These are phyloP conservation scores for Spea hammondii DNA, from an alignment of 2,797 vertebrate species.

Conservation along the genomic window DNA sequence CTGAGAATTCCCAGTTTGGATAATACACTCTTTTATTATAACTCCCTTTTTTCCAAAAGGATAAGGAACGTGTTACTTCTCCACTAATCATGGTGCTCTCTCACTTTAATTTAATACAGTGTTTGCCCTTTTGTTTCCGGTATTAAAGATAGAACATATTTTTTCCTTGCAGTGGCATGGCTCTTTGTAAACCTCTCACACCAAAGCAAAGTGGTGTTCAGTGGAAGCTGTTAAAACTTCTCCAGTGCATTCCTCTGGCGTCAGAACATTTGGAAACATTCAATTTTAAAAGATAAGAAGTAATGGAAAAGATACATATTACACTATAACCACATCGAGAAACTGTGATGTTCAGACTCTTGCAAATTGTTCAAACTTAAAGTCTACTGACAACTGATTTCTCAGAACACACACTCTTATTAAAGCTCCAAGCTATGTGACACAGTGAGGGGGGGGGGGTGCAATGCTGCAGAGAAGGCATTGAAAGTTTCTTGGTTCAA, in stretches of 20 bases:
- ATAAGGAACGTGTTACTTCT: no score
- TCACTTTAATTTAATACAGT: no score
- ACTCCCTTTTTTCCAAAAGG: no score
- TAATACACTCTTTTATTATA: no score
- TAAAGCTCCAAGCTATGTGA: slow-evolving; percentile 56
- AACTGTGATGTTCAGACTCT: slow-evolving; percentile 39
- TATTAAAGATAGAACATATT: not conserved
- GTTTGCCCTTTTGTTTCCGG: not conserved
- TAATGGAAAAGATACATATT: slow-evolving; percentile 47
- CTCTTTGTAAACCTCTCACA: slow-evolving; percentile 26
- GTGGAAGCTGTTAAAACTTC: slow-evolving; percentile 15
- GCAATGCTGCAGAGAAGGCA: slow-evolving; percentile 50
- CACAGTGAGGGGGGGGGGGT: slow-evolving; percentile 51
- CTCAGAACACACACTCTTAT: slow-evolving; percentile 50
- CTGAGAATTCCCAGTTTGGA: no score
- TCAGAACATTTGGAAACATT: slow-evolving; percentile 42
- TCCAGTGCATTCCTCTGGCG: slow-evolving; percentile 17
- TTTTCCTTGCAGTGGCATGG: slow-evolving; percentile 10
- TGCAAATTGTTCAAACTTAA: slow-evolving; percentile 53
- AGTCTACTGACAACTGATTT: slow-evolving; percentile 43
- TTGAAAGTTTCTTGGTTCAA: slow-evolving; percentile 46
- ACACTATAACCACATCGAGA: slow-evolving; percentile 35
- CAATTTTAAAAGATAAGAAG: slow-evolving; percentile 45
- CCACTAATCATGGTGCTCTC: no score
- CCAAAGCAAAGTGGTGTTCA: slow-evolving; percentile 24